Conservation (phyloP, 2,113 vertebrate genomes). For the Rhombomys opimus region DNA sequence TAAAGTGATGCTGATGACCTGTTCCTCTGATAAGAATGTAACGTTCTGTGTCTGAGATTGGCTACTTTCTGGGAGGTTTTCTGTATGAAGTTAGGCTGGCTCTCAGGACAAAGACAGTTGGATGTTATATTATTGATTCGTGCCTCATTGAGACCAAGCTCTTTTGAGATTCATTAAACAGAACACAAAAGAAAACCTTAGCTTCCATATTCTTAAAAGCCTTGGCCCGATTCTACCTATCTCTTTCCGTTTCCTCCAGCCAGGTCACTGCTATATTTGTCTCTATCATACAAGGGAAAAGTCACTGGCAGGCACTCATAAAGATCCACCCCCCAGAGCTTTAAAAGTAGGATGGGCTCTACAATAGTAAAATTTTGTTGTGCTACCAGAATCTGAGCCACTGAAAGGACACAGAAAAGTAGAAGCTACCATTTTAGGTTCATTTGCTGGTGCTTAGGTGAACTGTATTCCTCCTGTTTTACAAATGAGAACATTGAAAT, state of each 20-base stretch:
- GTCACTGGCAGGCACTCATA: conserved; percentile 37
- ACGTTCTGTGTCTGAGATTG: neutral
- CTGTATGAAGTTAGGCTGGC: neutral
- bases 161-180: conserved; percentile 56
- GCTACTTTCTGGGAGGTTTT: neutral
- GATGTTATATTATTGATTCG: conserved; percentile 55
- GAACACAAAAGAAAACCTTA: conserved; percentile 9
- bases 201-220: neutral
- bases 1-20: neutral
- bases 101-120: neutral
- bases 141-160: neutral
- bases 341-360: neutral
- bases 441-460: neutral
- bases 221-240: neutral
- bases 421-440: neutral
- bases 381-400: neutral
- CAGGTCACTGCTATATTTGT: conserved; percentile 48
- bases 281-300: neutral
- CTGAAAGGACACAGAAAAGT: neutral
- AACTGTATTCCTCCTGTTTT: conserved; percentile 19
- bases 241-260: neutral
- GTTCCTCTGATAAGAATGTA: neutral
- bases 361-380: neutral
- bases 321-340: neutral
- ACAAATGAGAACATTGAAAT: conserved; percentile 30